Percentiles rank a stretch among this genome's conserved stretches.
Conservation (phyloP, 2,113 vertebrate genomes). For the Hippocampus comes region DNA sequence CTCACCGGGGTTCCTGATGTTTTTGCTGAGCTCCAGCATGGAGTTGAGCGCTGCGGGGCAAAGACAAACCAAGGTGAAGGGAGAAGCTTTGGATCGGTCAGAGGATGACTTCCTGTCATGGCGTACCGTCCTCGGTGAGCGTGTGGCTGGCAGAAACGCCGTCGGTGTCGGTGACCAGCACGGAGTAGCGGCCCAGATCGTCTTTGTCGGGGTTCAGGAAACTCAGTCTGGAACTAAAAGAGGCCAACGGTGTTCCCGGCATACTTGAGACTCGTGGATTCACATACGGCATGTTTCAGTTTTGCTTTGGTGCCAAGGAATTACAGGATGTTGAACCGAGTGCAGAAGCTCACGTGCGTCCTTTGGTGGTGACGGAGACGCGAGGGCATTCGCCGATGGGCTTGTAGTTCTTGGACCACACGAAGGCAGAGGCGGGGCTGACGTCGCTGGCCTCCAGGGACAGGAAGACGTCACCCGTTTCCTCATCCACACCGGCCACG, state of each 20-base stretch:
- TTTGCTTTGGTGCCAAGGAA: neutral
- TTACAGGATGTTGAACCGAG: neutral
- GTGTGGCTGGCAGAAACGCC: conserved; percentile 87
- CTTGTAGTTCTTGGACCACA: conserved; percentile 91
- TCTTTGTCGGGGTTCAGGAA: conserved; percentile 84
- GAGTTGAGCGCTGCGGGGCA: conserved; percentile 81
- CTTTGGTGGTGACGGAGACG: conserved; percentile 70
- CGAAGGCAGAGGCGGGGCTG: conserved; percentile 83
- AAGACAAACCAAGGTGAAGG: conserved; percentile 5
- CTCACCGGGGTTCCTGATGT: conserved; percentile 93
- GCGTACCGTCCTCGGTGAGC: conserved; percentile 82
- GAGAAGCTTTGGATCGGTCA: neutral
- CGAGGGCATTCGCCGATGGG: conserved; percentile 74
- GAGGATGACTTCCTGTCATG: too few species aligned
- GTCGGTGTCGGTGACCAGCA: conserved; percentile 89
- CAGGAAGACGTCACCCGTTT: conserved; percentile 87
- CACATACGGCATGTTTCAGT: neutral
- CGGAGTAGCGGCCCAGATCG: conserved; percentile 85
- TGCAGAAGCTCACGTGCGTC: conserved; percentile 77
- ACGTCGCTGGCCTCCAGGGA: conserved; percentile 86
- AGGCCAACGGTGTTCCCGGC: too few species aligned
- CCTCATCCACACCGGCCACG: conserved; percentile 83
- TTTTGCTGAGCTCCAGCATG: conserved; percentile 85
- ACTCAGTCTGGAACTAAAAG: conserved; percentile 83
- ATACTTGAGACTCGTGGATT: neutral